Percentiles rank a stretch among this genome's conserved stretches.
These are phyloP conservation scores for Chloroclystis v-ata DNA, from an alignment of 2,888 invertebrate genomes.

Conservation along the genomic window DNA sequence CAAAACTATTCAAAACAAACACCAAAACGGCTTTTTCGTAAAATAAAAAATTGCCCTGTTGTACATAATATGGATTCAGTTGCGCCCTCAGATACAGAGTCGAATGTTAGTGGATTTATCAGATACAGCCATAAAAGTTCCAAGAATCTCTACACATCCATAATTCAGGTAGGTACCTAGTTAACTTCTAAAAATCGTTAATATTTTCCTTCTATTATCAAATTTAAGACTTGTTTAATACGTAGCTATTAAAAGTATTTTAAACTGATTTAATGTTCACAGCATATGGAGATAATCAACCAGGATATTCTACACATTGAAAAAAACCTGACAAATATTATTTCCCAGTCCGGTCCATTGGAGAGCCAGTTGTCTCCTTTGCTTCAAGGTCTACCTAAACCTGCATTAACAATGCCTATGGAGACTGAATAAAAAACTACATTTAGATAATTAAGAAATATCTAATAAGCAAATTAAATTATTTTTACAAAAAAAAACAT, in stretches of 20 bases:
- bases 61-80: constrained; percentile 62
- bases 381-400: constrained; percentile 57
- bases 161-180: constrained; percentile 50
- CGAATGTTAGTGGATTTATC: constrained; percentile 68
- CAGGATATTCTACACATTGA: constrained; percentile 63
- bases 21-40: too few relatives aligned
- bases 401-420: constrained; percentile 46
- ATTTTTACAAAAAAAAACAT: too few relatives aligned
- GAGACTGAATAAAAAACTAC: constrained; percentile 45
- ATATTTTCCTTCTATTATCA: not conserved
- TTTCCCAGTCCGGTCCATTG: constrained; percentile 54
- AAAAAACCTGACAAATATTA: constrained; percentile 56
- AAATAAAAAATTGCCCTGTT: too few relatives aligned
- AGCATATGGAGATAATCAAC: constrained; percentile 68
- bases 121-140: constrained; percentile 59
- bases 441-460: too few relatives aligned
- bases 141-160: constrained; percentile 56
- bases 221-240: not conserved
- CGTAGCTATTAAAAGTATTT: too few relatives aligned
- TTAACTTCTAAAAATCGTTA: not conserved
- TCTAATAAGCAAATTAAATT: too few relatives aligned
- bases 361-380: constrained; percentile 56
- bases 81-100: constrained; percentile 63
- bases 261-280: constrained; percentile 26
- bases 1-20: too few relatives aligned